phyloP scores from a whole-genome alignment of 2,888 invertebrate species.

The Helobdella robusta region DNA sequence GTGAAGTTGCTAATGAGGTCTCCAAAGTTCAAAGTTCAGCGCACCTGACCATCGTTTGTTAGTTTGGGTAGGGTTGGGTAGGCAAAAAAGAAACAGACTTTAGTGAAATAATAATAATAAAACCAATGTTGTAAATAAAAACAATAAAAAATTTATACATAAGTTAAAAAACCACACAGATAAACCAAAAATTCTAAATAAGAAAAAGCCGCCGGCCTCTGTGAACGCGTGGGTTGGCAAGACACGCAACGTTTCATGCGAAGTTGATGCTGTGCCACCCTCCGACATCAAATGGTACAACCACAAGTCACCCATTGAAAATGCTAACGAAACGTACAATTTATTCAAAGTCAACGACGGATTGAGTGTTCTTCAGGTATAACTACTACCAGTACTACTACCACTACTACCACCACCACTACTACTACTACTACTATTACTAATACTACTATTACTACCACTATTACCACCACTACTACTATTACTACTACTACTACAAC shows the following conservation, averaged over 20 bases:
- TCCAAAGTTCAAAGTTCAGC: constrained; percentile 35
- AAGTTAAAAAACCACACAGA: constrained; percentile 1
- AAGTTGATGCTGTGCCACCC: constrained; percentile 28
- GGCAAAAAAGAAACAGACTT: background rate
- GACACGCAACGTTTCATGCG: constrained; percentile 33
- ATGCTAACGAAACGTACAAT: no score
- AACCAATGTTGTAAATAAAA: background rate
- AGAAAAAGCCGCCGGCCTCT: constrained; percentile 18
- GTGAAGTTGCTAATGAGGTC: constrained; percentile 36
- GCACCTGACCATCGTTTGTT: constrained; percentile 37
- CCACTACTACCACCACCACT: no score
- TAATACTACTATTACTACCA: no score
- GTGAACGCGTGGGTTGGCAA: constrained; percentile 34
- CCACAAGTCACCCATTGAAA: no score
- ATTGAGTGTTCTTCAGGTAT: no score
- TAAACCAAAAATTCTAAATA: constrained; percentile 18
- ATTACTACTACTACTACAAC: no score
- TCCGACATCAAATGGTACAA: constrained; percentile 32
- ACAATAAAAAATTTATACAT: background rate
- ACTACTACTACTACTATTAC: no score
- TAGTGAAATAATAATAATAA: background rate
- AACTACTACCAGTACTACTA: no score
- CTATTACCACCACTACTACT: no score
- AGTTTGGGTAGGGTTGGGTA: constrained; percentile 18
- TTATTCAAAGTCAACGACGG: no score